A percentile compares a stretch with the other conserved stretches of the same genome.
Evolutionary conservation across 1,140 invertebrate species (phyloP).

Genomic region (Apis cerana): DNA sequence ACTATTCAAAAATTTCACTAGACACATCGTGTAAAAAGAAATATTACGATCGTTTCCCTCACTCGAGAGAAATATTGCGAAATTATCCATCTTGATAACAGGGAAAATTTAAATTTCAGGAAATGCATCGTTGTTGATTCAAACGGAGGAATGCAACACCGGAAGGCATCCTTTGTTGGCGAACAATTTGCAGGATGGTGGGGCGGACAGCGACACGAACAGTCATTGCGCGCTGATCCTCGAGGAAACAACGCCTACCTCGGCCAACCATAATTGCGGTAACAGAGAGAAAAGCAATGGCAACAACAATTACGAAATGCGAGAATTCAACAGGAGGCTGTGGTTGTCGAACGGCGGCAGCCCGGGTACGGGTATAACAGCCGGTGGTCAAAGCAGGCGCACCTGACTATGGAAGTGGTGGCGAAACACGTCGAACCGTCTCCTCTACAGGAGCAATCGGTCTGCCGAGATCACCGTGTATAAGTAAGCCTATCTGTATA

Average conservation of each 20-base stretch:
- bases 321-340: constrained; percentile 82
- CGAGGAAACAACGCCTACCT: constrained; percentile 77
- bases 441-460: constrained; percentile 75
- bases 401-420: constrained; percentile 81
- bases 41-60: too few species aligned
- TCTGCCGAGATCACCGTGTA: constrained; percentile 74
- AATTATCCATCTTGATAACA: background rate
- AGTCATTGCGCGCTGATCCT: constrained; percentile 84
- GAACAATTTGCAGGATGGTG: constrained; percentile 80
- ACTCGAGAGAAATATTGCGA: background rate
- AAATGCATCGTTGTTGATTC: constrained; percentile 72
- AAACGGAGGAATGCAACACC: constrained; percentile 73
- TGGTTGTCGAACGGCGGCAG: constrained; percentile 75
- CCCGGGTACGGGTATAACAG: constrained; percentile 65
- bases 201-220: constrained; percentile 85
- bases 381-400: constrained; percentile 72
- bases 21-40: too few species aligned
- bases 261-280: constrained; percentile 65
- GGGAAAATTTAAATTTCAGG: constrained; percentile 57
- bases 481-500: constrained; percentile 68
- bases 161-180: constrained; percentile 78
- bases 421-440: constrained; percentile 74
- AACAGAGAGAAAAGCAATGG: constrained; percentile 85
- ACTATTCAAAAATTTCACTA: too few species aligned
- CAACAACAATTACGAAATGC: constrained; percentile 90